phyloP scores from a whole-genome alignment of 2,113 vertebrate species.

The Sterrhoptilus dennistouni region DNA sequence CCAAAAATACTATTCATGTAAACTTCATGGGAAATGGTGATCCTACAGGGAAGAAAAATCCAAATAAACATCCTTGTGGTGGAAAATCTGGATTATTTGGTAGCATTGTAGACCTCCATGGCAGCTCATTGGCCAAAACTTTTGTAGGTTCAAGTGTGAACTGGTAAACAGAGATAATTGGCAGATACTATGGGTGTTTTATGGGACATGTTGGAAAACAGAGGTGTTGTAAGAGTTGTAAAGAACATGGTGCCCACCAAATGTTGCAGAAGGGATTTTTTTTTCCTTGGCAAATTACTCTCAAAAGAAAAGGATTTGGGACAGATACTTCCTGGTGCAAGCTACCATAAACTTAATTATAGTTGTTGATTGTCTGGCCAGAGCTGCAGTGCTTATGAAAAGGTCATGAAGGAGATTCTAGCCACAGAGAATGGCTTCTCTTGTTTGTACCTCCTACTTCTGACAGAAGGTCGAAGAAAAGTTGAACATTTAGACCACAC shows the following conservation, averaged over 20 bases:
- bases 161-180: background rate
- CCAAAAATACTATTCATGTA: background rate
- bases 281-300: background rate
- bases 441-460: background rate
- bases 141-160: background rate
- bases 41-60: background rate
- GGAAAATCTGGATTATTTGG: background rate
- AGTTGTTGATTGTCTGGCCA: background rate
- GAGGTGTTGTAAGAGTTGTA: background rate
- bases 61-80: background rate
- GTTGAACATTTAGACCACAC: background rate
- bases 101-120: background rate
- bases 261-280: background rate
- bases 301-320: background rate
- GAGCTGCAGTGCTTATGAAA: background rate
- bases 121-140: background rate
- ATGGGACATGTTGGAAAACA: background rate
- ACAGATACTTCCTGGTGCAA: background rate
- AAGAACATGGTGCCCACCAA: background rate
- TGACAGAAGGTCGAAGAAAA: background rate
- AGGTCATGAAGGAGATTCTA: background rate
- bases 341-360: background rate
- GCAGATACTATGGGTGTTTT: background rate
- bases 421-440: background rate
- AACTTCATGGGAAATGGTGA: background rate